Evolutionary conservation across 2,888 invertebrate species (phyloP), one percentile per base, ranked within the genome.

Genomic region (Oxytorus armatus): DNA sequence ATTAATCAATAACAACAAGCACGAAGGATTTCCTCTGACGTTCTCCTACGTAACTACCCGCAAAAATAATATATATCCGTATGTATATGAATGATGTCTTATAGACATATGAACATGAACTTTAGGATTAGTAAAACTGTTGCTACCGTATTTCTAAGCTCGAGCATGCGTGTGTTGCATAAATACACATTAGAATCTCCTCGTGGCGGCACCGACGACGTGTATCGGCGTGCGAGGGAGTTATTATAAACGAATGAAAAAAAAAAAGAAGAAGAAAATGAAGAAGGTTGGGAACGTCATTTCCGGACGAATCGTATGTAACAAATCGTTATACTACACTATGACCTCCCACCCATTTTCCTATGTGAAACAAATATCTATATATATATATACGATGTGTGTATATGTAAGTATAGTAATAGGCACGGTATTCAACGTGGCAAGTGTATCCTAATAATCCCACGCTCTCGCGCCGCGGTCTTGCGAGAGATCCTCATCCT

Each of bases 371-470:
- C 61, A 61, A 72, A 61, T 57, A 44, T 16, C 53, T 25, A 44
- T 23, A 59, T 39, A 21, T 39, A 39, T 18, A 21, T 59, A 36
- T 10, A 21, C n/a, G 10, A 21, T 51, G 10, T 23, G 18, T 51
- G n/a, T 74, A 42, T 14, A 53, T 21, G 18, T 10, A 16, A 33
- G 39, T 14, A 55, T 47, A 36, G 61, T 18, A 21, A 23, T 47
- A 77, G 44, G 59, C 18, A 36, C 55, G 33, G 57, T 61, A 63
- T 44, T 21, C 49, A 47, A 53, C 47, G 68, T 70, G 63, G 77
- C 55, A 57, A 69, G 49, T 59, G 70, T 70, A 76, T 75, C 57
- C 65, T 65, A 75, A 75, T 65, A 75, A 75, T 80, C 76, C 66
- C 72, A 76, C 80, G 72, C 59, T 51, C 72, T 53, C 53, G 75